phyloP scores from a whole-genome alignment of 2,113 vertebrate genomes.

The Nibea albiflora region DNA sequence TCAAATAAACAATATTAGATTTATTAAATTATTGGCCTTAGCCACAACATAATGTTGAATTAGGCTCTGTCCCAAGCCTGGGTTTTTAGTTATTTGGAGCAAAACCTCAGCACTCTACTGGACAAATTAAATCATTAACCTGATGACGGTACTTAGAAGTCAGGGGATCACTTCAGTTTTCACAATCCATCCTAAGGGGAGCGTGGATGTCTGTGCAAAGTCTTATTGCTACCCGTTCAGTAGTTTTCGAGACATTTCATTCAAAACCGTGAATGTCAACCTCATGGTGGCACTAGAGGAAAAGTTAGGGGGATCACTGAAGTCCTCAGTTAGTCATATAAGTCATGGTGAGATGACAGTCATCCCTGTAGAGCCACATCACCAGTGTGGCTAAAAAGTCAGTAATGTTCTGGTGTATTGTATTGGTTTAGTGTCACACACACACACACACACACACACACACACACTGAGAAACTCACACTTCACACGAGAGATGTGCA shows the following conservation, averaged over 20 bases:
- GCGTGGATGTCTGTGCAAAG: background rate
- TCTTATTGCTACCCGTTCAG: background rate
- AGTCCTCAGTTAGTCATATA: background rate
- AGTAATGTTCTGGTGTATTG: background rate
- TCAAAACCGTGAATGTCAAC: background rate
- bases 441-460: slow-evolving; percentile 23
- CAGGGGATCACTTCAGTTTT: background rate
- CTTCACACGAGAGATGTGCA: slow-evolving; percentile 13
- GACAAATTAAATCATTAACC: background rate
- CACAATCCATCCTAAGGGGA: background rate
- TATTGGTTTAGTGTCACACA: background rate
- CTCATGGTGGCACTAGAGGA: background rate
- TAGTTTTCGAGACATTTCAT: background rate
- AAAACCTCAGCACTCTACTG: background rate
- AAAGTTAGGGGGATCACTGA: background rate
- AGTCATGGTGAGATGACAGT: background rate
- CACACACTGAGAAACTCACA: background rate
- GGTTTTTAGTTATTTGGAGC: too few species aligned
- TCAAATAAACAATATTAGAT: background rate
- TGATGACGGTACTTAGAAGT: background rate
- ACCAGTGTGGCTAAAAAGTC: slow-evolving; percentile 1
- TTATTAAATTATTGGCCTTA: too few species aligned
- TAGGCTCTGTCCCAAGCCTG: too few species aligned
- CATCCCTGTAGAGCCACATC: background rate
- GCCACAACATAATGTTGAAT: too few species aligned